Base-by-base conservation (phyloP, 2,888 invertebrate species). In the Zygaena filipendulae region DNA sequence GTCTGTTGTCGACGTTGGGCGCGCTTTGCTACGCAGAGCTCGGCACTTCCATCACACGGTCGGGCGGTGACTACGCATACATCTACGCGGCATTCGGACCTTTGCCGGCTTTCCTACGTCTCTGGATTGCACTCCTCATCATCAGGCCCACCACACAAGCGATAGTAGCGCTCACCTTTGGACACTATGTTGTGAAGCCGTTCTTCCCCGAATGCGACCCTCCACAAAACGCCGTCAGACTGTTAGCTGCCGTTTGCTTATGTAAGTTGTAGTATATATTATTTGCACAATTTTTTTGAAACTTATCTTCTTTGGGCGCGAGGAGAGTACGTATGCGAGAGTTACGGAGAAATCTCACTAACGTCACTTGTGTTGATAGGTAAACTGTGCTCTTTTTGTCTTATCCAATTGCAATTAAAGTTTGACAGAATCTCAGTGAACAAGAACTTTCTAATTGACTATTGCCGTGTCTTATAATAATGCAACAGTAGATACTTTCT, bases 21-120 rank as follows among this genome's bases (percentile, higher is more conserved):
- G 94, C 95, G 1, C 82, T 94, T 5, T 94, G 93, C 59, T 94
- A 92, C 58, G 94, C 95, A 2, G 95, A 96, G 68, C 80, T 95
- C 32, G 96, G 96, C 10, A 94, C 95, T 0, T 88, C 90, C 20
- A 92, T 96, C 41, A 90, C 90, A 9, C 74, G 91, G 47, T 91
- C 88, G 32, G 95, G 95, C 5, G 95, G 93, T 29, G 95, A 95
- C 66, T 95, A 94, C 67, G 93, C 92, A 18, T 95, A 95, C 70
- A 89, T 95, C 40, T 84, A 90, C 55, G 87, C 90, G 25, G 91
- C 94, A 12, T 95, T 95, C 59, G 95, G 95, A n/a, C 92, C 92
- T 1, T 74, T 94, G 32, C 86, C 89, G 2, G 94, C 90, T 7
- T 95, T 95, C 58, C 71, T 95, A 23, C 84, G 91, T 35, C 80